These are phyloP conservation scores for Sciurus niger DNA, from an alignment of 2,113 vertebrate genomes.

Conservation along the genomic window DNA sequence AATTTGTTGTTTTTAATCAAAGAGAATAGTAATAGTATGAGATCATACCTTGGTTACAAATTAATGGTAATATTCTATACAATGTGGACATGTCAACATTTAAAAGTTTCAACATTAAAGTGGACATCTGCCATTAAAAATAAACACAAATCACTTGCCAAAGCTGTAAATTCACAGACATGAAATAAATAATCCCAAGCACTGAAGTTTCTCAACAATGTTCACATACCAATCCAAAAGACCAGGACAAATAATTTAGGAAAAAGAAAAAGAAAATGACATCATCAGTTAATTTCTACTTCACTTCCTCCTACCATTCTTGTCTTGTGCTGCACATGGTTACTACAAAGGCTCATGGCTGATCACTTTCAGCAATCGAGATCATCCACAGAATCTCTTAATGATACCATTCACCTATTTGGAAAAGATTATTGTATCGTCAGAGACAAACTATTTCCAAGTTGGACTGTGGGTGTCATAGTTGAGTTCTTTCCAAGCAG, in stretches of 20 bases:
- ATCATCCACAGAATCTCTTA: not conserved
- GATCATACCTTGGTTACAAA: conserved; percentile 12
- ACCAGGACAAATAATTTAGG: not conserved
- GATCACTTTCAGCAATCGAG: not conserved
- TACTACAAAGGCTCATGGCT: not conserved
- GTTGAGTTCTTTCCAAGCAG: not conserved
- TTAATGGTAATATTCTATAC: conserved; percentile 6
- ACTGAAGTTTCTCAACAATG: not conserved
- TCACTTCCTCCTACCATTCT: not conserved
- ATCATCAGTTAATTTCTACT: not conserved
- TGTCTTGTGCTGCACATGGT: not conserved
- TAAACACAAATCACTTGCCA: conserved; percentile 40
- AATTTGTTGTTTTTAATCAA: not conserved
- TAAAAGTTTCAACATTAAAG: conserved; percentile 43
- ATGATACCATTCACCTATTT: not conserved
- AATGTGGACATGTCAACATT: conserved; percentile 28
- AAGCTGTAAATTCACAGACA: conserved; percentile 64
- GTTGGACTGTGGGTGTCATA: not conserved
- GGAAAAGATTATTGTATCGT: not conserved
- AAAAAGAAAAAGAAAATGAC: not conserved
- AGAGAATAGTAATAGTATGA: conserved; percentile 55
- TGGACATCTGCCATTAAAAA: conserved; percentile 37
- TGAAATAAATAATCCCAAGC: conserved; percentile 18
- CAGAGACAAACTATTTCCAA: not conserved
- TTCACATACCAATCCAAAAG: not conserved